Evolutionary conservation across 2,113 vertebrate genomes (phyloP).

Genomic region (Oxyura jamaicensis): DNA sequence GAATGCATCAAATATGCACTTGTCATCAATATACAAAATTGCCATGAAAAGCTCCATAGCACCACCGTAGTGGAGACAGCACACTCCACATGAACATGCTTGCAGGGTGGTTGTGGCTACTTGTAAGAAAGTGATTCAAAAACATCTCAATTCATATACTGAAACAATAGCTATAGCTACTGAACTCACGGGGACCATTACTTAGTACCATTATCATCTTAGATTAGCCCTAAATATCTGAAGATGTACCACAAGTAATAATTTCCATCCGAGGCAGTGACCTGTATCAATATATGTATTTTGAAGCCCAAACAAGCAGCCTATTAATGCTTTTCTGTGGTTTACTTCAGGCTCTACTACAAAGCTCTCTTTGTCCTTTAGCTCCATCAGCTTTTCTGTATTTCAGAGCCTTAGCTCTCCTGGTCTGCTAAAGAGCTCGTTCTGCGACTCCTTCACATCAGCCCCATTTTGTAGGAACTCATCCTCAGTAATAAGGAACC

Average conservation of each 20-base stretch:
- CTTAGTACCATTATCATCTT: background rate
- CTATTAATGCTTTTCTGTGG: background rate
- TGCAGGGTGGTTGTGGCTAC: fast-evolving
- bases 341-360: background rate
- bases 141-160: background rate
- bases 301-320: slow-evolving; percentile 8
- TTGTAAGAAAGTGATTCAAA: background rate
- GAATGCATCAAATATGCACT: fast-evolving
- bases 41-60: background rate
- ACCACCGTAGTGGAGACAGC: background rate
- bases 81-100: fast-evolving
- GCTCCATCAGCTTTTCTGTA: background rate
- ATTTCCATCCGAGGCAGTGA: background rate
- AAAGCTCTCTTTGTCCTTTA: slow-evolving; percentile 29
- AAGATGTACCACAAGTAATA: background rate
- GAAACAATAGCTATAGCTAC: background rate
- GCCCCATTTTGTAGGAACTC: background rate
- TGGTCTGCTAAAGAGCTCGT: background rate
- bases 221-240: background rate
- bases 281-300: background rate
- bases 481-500: background rate
- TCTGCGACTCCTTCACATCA: background rate
- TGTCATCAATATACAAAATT: background rate
- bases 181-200: background rate
- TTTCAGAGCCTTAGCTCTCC: background rate